phyloP scores from a whole-genome alignment of 2,113 vertebrate genomes.

The Sebastes schlegelii region DNA sequence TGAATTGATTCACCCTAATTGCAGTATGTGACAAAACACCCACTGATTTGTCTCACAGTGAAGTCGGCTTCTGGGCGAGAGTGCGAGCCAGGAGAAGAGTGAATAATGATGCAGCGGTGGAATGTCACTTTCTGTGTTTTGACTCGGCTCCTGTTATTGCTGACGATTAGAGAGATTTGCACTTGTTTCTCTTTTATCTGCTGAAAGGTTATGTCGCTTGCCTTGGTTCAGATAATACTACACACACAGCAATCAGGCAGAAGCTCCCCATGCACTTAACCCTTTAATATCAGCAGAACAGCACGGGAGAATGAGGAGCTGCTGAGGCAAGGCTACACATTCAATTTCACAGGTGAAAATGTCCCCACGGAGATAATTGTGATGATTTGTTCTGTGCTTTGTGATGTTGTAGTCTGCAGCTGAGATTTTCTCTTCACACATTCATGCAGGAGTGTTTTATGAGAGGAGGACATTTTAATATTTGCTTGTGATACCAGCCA shows the following conservation, averaged over 20 bases:
- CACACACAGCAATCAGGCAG: conserved; percentile 46
- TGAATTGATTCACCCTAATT: conserved; percentile 68
- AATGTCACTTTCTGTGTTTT: conserved; percentile 50
- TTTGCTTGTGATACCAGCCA: not conserved
- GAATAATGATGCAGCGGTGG: conserved; percentile 56
- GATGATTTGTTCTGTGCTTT: conserved; percentile 37
- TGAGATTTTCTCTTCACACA: conserved; percentile 20
- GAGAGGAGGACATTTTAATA: conserved; percentile 28
- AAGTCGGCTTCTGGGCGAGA: conserved; percentile 44
- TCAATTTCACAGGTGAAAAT: conserved; percentile 42
- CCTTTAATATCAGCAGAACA: conserved; percentile 49
- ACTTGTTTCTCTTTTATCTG: conserved; percentile 16
- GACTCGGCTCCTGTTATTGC: conserved; percentile 43
- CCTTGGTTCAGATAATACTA: conserved; percentile 49
- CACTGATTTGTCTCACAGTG: conserved; percentile 59
- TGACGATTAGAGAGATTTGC: conserved; percentile 54
- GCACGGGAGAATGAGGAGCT: conserved; percentile 23
- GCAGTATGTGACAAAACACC: conserved; percentile 63
- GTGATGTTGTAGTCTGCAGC: conserved; percentile 20
- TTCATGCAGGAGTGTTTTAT: conserved; percentile 5
- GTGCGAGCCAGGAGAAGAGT: conserved; percentile 35
- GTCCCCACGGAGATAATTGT: conserved; percentile 42
- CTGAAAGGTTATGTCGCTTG: conserved; percentile 48
- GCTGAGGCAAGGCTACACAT: conserved; percentile 31
- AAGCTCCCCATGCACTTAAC: conserved; percentile 26